A percentile compares a stretch with the other conserved stretches of the same genome.
phyloP scores from a whole-genome alignment of 2,113 vertebrate genomes.

The Saguinus midas region DNA sequence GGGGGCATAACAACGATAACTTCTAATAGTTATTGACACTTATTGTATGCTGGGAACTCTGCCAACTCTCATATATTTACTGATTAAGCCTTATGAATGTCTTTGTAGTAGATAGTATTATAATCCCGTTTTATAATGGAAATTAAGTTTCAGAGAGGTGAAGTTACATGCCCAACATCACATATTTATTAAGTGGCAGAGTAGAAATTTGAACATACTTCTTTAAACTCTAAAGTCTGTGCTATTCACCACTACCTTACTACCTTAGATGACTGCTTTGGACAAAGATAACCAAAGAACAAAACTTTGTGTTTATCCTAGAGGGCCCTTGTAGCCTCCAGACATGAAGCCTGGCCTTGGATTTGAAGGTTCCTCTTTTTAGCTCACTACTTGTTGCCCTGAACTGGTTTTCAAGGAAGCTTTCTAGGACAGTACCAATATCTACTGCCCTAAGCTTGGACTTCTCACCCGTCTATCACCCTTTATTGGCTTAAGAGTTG shows the following conservation, averaged over 20 bases:
- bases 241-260: neutral
- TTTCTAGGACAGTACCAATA: neutral
- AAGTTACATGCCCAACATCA: neutral
- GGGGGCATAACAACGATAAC: neutral
- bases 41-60: neutral
- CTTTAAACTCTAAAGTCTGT: neutral
- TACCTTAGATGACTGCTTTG: neutral
- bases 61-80: neutral
- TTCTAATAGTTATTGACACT: neutral
- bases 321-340: neutral
- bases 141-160: neutral
- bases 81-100: neutral
- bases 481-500: neutral
- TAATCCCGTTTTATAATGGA: neutral
- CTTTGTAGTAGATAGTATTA: neutral
- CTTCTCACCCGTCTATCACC: neutral
- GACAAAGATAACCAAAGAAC: neutral
- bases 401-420: neutral
- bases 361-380: neutral
- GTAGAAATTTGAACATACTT: neutral
- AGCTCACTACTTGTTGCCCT: neutral
- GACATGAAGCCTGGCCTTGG: neutral
- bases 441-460: neutral
- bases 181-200: neutral
- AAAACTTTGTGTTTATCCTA: neutral